Base-by-base conservation (phyloP, 2,888 invertebrate genomes). In the Hypselothyrea guttata region DNA sequence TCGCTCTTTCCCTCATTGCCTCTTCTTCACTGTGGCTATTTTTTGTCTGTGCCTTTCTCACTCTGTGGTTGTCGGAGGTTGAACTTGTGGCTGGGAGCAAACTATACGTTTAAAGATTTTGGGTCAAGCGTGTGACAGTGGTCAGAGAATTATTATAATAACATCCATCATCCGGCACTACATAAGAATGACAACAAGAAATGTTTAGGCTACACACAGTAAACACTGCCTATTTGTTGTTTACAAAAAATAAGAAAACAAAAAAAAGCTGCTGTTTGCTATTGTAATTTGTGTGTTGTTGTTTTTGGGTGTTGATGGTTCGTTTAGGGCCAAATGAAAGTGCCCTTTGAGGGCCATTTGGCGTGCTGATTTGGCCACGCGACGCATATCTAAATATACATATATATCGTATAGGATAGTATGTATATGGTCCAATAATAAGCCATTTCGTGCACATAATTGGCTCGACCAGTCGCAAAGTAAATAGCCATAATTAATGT, bases 401-500 rank as follows among this genome's bases (percentile, higher is more conserved):
- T 47, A n/a, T n/a, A n/a, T n/a, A n/a, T n/a, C n/a, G n/a, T n/a
- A n/a, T n/a, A n/a, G n/a, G n/a, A n/a, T n/a, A n/a, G 31, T 46
- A n/a, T 71, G 42, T 69, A 61, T 81, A 60, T 78, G 66, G 63
- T 60, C 66, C 79, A 83, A 78, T 78, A 78, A 83, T 83, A 78
- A 71, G 83, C 79, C 71, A 79, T 78, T 78, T 78, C 77, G 78
- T 76, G 79, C 76, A 76, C 83, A 83, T 78, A 83, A 78, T 78
- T 78, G 83, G 69, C 71, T 64, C 54, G 68, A 57, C 47, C 58
- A 52, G 63, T 31, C 57, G 59, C 58, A 58, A 60, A 75, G 76
- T 71, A 78, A 78, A 78, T 79, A 83, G 83, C 83, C 71, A 79
- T 78, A 78, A 78, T 78, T 78, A 78, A 83, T 78, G 78, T 83